Evolutionary conservation across 2,797 vertebrate species (phyloP).

Genomic region (Syngnathus acus): DNA sequence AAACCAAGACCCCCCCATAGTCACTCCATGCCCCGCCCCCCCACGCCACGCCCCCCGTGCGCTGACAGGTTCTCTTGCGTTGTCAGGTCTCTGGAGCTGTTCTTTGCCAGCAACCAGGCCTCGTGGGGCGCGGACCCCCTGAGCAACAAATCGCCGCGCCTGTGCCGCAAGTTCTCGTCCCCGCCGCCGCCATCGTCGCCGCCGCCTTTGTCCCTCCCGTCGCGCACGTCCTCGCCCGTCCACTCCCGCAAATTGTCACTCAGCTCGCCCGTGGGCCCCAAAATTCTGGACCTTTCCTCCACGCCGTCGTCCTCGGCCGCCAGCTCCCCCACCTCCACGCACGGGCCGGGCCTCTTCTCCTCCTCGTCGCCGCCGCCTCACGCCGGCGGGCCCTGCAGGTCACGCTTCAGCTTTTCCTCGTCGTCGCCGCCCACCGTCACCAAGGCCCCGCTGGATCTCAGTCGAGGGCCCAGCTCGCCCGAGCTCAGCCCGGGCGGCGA

Average conservation of each 20-base stretch:
- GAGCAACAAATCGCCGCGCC: conserved; percentile 86
- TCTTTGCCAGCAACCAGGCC: conserved; percentile 87
- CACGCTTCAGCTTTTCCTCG: conserved; percentile 38
- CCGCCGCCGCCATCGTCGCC: conserved; percentile 82
- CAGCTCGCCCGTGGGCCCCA: conserved; percentile 77
- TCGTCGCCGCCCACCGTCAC: conserved; percentile 68
- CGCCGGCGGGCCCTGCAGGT: conserved; percentile 71
- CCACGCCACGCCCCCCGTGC: not conserved
- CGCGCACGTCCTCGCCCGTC: conserved; percentile 82
- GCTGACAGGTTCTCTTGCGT: conserved; percentile 3
- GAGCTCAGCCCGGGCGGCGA: conserved; percentile 71
- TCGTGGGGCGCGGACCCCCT: conserved; percentile 70
- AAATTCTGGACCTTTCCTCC: conserved; percentile 76
- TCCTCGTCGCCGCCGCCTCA: conserved; percentile 76
- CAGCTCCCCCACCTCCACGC: conserved; percentile 77
- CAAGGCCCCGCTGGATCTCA: conserved; percentile 77
- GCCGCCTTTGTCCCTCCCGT: conserved; percentile 80
- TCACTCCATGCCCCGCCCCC: too few relatives aligned
- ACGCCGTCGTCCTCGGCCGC: conserved; percentile 72
- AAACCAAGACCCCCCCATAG: not conserved
- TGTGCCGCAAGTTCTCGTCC: conserved; percentile 90
- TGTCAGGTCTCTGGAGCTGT: conserved; percentile 87
- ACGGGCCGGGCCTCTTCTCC: conserved; percentile 67
- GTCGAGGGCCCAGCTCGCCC: conserved; percentile 76
- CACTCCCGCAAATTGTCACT: conserved; percentile 86